Percentiles rank a stretch among this genome's conserved stretches.
Evolutionary conservation across 2,797 vertebrate species (phyloP).

Genomic region (Epinephelus awoara): DNA sequence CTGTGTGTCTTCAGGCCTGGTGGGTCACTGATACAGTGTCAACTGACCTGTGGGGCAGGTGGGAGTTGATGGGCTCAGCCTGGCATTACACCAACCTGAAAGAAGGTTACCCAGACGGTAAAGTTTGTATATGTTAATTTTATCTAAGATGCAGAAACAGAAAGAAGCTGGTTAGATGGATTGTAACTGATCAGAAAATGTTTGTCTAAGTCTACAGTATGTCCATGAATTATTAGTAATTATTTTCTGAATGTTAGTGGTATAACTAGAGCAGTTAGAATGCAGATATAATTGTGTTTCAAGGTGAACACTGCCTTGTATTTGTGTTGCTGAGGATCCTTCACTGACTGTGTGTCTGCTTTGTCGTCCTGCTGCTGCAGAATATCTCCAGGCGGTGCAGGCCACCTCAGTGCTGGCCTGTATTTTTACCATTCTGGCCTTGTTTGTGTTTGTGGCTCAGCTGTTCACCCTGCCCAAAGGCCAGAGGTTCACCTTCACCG

Average conservation of each 20-base stretch:
- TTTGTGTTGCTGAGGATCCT: not conserved
- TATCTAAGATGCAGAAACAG: not conserved
- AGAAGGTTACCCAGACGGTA: constrained; percentile 74
- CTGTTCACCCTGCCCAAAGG: constrained; percentile 96
- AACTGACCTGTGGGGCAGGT: constrained; percentile 87
- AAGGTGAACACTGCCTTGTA: too few species aligned
- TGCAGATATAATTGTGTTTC: not conserved
- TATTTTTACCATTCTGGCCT: constrained; percentile 91
- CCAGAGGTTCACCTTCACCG: constrained; percentile 94
- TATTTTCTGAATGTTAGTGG: not conserved
- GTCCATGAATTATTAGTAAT: not conserved
- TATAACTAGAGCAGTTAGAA: not conserved
- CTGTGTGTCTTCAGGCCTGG: constrained; percentile 82
- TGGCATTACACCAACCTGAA: constrained; percentile 83
- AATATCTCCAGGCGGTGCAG: constrained; percentile 90
- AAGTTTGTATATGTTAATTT: constrained; percentile 13
- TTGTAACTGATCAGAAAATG: not conserved
- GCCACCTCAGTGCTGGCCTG: constrained; percentile 94
- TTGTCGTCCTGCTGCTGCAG: constrained; percentile 75
- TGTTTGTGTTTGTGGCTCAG: constrained; percentile 93
- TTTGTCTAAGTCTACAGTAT: not conserved
- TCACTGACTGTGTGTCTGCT: constrained; percentile 26
- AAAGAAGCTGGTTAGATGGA: not conserved
- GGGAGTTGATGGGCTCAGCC: constrained; percentile 60
- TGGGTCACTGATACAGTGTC: constrained; percentile 75